A percentile compares a stretch with the other conserved stretches of the same genome.
Evolutionary conservation across 1,140 invertebrate species (phyloP).

Genomic region (Drosophila miranda): DNA sequence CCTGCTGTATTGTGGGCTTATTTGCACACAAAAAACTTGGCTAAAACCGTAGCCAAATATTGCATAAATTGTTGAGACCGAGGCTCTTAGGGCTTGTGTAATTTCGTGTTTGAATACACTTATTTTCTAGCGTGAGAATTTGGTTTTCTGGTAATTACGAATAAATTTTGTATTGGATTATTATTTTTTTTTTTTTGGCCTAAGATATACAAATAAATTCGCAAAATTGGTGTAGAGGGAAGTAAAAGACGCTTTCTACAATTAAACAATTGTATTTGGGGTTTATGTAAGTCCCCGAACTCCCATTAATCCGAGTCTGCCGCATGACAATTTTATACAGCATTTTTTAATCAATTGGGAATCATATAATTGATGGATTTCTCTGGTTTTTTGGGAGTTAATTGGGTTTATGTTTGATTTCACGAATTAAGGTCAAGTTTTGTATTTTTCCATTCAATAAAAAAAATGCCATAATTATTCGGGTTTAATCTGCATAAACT

Average conservation of each 20-base stretch:
- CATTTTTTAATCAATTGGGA: constrained; percentile 38
- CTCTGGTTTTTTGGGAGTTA: constrained; percentile 14
- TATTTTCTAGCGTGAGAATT: constrained; percentile 65
- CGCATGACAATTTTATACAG: constrained; percentile 2
- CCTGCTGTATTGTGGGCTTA: constrained; percentile 16
- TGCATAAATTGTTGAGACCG: constrained; percentile 26
- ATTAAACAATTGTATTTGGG: constrained; percentile 26
- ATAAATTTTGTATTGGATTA: constrained; percentile 16
- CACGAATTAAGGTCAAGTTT: constrained; percentile 10
- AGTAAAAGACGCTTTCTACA: constrained; percentile 36
- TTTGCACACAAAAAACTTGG: constrained; percentile 55
- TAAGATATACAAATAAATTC: constrained; percentile 17
- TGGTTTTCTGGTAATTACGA: constrained; percentile 40
- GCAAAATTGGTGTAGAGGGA: constrained; percentile 28
- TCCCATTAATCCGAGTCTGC: constrained; percentile 7
- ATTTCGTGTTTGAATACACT: constrained; percentile 68
- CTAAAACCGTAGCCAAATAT: constrained; percentile 46
- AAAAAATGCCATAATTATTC: constrained; percentile 47
- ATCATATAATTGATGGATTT: constrained; percentile 45
- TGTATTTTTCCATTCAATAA: constrained; percentile 30
- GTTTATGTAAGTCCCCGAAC: constrained; percentile 18
- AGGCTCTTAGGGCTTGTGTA: constrained; percentile 47
- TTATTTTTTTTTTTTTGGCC: constrained; percentile 21
- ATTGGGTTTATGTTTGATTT: constrained; percentile 10
- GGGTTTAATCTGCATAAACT: constrained; percentile 19